Base-by-base conservation (phyloP, 2,888 invertebrate species). In the Protophormia terraenovae region DNA sequence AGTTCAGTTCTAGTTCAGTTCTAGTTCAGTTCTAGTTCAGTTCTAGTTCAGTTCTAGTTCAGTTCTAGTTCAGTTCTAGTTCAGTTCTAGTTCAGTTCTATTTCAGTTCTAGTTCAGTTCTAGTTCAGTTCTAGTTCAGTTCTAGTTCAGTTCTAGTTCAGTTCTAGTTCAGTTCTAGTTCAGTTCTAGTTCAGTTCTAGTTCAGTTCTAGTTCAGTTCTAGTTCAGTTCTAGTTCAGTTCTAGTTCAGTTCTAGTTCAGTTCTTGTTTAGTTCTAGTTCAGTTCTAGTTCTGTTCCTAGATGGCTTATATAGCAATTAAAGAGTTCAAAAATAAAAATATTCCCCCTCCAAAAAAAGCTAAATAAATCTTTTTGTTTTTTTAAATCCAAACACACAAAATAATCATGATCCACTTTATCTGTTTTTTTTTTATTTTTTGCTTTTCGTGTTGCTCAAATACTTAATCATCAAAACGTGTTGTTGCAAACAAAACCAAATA, bases 381-480 rank as follows among this genome's bases (percentile, higher is more conserved):
- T 16, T 24, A 66, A 75, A 62, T 60, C 75, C 55, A 5, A 22
- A 3, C 50, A n/a, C n/a, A n/a, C n/a, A n/a, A n/a, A n/a, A n/a
- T n/a, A n/a, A n/a, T n/a, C n/a, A 29, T 50, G 45, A 32, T 35
- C 60, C 38, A 19, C 22, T 69, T 4, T 69, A 35, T 29, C 38
- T 69, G 32, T 14, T 50, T 35, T 5, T 24, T n/a, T 10, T 79
- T 10, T 24, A n/a, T 32, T 60, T 60, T 32, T 16, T 35, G 7
- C 53, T 22, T 27, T 67, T 38, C 12, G 8, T 64, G 19, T 14
- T 41, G 22, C 72, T 24, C 14, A 62, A 72, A 53, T 47, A 69
- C 79, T 79, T 84, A 79, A 84, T 84, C 83, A 79, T 62, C 55
- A 64, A 84, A 84, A 84, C 83, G 83, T 84, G 83, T 75, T 84